Base-by-base conservation (phyloP, 2,888 invertebrate genomes). In the Lasioglossum vierecki region DNA sequence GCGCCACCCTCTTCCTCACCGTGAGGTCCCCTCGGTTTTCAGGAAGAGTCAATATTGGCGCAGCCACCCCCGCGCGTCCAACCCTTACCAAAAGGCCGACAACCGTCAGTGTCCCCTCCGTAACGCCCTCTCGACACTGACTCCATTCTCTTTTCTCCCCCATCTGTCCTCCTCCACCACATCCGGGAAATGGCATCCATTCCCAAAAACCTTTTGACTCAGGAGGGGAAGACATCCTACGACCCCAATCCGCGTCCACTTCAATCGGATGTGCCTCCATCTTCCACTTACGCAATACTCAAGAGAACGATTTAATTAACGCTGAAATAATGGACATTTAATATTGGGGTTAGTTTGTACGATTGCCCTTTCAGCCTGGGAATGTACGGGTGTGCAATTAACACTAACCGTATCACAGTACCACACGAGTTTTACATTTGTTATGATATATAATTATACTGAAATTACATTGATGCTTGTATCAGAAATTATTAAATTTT, bases 31-130 rank as follows among this genome's bases (percentile, higher is more conserved):
- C 91, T 88, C 57, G 91, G 89, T 92, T 92, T 92, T 93, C 91
- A 90, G 88, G 87, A 87, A 93, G 93, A 93, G 94, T 94, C 94
- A 94, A 94, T 94, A 94, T 94, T 94, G 94, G 94, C 93, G 92
- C 92, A 94, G 93, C 94, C 94, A 94, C 91, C 92, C 93, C 93
- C 92, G 88, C 83, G 18, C 11, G 83, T 88, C 87, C 91, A 91
- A 88, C 91, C 91, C 90, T 91, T 88, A 82, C 80, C 63, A 41
- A 82, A 77, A 75, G 71, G 60, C 76, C 76, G 75, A 66, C 89
- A 71, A 88, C 83, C 70, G 80, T n/a, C 73, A 66, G 46, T 41
- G 30, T 76, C 81, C 82, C 88, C 78, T 79, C 75, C 86, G 88
- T 88, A 90, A 88, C 91, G 90, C 92, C 88, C 89, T 87, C 90